Conservation (phyloP, 2,113 vertebrate species). For the Fregata magnificens region DNA sequence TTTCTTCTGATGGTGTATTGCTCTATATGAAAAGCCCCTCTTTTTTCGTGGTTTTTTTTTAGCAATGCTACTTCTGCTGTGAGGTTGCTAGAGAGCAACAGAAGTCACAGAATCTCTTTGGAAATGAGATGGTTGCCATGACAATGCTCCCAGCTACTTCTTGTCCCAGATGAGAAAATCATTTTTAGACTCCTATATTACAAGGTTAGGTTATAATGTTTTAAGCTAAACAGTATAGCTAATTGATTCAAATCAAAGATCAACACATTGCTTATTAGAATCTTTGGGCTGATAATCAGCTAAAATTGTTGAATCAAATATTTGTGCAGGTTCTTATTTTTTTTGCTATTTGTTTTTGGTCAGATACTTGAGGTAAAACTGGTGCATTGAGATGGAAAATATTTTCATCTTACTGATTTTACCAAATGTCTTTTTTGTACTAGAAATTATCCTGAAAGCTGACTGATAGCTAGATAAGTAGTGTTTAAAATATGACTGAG, state of each 20-base stretch:
- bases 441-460: not conserved
- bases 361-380: not conserved
- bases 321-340: not conserved
- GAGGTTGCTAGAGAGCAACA: not conserved
- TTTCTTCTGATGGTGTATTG: not conserved
- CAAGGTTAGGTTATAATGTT: not conserved
- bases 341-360: not conserved
- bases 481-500: not conserved
- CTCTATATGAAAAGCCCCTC: not conserved
- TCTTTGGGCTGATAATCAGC: not conserved
- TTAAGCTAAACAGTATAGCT: not conserved
- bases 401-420: not conserved
- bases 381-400: not conserved
- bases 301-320: not conserved
- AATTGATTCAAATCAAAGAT: not conserved
- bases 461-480: not conserved
- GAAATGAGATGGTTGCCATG: slow-evolving; percentile 31
- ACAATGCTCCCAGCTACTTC: slow-evolving; percentile 1
- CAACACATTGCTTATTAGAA: not conserved
- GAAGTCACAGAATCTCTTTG: not conserved
- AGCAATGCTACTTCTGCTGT: not conserved
- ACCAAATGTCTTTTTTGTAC: not conserved
- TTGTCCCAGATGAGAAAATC: not conserved
- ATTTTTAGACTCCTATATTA: not conserved
- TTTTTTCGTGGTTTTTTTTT: not conserved